phyloP scores from a whole-genome alignment of 1,140 invertebrate genomes.

The Eufriesea mexicana region DNA sequence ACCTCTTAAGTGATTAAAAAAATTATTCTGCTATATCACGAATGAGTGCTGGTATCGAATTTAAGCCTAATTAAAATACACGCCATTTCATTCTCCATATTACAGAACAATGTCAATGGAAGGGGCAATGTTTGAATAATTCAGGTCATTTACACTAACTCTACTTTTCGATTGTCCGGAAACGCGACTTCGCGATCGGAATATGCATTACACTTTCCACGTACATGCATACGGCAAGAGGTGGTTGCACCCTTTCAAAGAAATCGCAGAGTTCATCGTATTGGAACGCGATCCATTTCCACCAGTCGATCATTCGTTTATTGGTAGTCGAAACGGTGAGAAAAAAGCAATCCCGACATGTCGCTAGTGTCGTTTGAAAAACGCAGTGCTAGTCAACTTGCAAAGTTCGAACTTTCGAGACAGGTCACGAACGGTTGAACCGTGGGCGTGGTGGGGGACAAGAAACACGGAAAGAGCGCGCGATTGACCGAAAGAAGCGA shows the following conservation, averaged over 20 bases:
- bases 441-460: slow-evolving; percentile 65
- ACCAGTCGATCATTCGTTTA: background rate
- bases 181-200: background rate
- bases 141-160: background rate
- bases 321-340: background rate
- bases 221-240: no score
- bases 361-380: background rate
- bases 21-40: background rate
- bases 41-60: no score
- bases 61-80: background rate
- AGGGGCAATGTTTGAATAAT: background rate
- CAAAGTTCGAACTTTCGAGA: slow-evolving; percentile 13
- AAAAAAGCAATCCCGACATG: no score
- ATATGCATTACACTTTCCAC: background rate
- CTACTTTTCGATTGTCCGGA: background rate
- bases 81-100: background rate
- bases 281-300: background rate
- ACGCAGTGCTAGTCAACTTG: background rate
- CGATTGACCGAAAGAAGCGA: background rate
- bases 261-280: background rate
- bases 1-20: background rate
- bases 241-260: background rate
- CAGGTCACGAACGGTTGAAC: slow-evolving; percentile 43
- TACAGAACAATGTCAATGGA: background rate
- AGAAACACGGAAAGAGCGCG: slow-evolving; percentile 35